Percentiles rank a stretch among this genome's conserved stretches.
Conservation (phyloP, 2,888 invertebrate genomes). For the Patella ulyssiponensis region DNA sequence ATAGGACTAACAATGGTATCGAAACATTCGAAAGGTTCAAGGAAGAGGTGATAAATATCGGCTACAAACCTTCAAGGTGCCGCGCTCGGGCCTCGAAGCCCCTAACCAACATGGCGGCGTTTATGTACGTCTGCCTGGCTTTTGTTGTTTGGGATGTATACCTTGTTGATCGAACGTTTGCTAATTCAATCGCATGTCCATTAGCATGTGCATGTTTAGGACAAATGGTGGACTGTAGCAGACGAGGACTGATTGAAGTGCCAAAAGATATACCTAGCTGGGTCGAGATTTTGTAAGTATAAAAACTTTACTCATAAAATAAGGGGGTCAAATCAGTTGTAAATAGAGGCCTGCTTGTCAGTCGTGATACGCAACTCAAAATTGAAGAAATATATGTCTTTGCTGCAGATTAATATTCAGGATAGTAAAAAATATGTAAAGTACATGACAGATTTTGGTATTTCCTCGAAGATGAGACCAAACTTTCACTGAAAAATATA, state of each 20-base stretch:
- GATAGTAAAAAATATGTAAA: no score
- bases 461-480: no score
- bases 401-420: no score
- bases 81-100: slow-evolving; percentile 24
- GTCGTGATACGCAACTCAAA: no score
- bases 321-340: no score
- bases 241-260: slow-evolving; percentile 80
- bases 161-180: slow-evolving; percentile 32
- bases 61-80: not conserved
- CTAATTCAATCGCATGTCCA: slow-evolving; percentile 75
- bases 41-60: slow-evolving; percentile 16
- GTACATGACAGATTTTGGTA: no score
- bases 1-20: slow-evolving; percentile 19
- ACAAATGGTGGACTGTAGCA: slow-evolving; percentile 83
- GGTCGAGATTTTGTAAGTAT: slow-evolving; percentile 83
- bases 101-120: slow-evolving; percentile 65
- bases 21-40: slow-evolving; percentile 12
- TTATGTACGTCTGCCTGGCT: slow-evolving; percentile 61
- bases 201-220: slow-evolving; percentile 82
- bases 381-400: no score
- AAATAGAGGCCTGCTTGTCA: no score
- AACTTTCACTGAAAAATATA: no score
- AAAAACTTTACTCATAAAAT: slow-evolving; percentile 8
- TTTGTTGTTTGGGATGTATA: slow-evolving; percentile 58
- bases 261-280: slow-evolving; percentile 83